phyloP scores from a whole-genome alignment of 1,140 invertebrate species.

The Drosophila takahashii region DNA sequence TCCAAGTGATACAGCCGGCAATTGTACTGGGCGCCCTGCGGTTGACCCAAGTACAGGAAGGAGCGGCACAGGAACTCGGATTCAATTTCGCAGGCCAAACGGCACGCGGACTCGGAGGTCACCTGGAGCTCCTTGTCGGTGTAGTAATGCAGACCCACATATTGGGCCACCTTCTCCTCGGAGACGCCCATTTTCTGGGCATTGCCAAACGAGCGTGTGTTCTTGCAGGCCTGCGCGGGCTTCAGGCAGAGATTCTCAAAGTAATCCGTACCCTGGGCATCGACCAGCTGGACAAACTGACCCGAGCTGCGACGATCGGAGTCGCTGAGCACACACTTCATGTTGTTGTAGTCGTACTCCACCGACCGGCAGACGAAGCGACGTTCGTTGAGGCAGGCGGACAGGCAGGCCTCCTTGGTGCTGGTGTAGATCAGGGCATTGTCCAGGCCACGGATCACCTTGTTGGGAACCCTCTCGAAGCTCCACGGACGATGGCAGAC shows the following conservation, averaged over 20 bases:
- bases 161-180: constrained; percentile 95
- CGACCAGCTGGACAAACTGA: constrained; percentile 93
- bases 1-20: constrained; percentile 97
- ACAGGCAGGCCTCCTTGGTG: constrained; percentile 96
- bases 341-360: constrained; percentile 96
- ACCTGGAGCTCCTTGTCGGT: constrained; percentile 96
- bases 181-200: constrained; percentile 93
- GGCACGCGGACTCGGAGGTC: constrained; percentile 92
- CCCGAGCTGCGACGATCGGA: constrained; percentile 93
- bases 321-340: constrained; percentile 95
- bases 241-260: constrained; percentile 98
- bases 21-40: constrained; percentile 91
- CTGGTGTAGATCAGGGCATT: constrained; percentile 96
- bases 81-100: constrained; percentile 95
- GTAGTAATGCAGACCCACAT: constrained; percentile 96
- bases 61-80: constrained; percentile 97
- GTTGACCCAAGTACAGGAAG: constrained; percentile 92
- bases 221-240: constrained; percentile 93
- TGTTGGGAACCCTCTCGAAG: constrained; percentile 96
- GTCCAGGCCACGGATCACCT: constrained; percentile 94
- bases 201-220: constrained; percentile 90
- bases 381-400: constrained; percentile 96
- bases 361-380: constrained; percentile 96
- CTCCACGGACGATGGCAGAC: constrained; percentile 96
- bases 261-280: constrained; percentile 96